phyloP scores from a whole-genome alignment of 92 coral and sea anemone species.

The Porites rus region DNA sequence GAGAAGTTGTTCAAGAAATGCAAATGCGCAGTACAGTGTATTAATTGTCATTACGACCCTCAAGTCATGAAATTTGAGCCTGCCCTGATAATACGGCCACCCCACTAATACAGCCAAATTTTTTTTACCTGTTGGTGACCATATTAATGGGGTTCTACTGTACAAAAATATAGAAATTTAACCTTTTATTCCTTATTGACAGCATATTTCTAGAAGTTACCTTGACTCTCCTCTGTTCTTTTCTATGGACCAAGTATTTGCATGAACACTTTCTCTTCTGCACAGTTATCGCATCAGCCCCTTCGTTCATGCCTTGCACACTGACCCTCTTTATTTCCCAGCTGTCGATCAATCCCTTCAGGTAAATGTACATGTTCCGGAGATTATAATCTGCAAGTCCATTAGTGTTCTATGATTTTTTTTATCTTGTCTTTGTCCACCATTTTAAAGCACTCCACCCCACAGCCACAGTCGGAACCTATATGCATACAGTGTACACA shows the following conservation, averaged over 20 bases:
- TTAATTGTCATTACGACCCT: too few species aligned
- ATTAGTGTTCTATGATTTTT: neutral
- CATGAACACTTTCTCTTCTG: slow-evolving; percentile 1
- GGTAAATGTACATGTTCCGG: slow-evolving; percentile 19
- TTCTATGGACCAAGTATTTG: slow-evolving; percentile 8
- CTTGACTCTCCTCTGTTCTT: neutral
- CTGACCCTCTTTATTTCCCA: slow-evolving; percentile 5
- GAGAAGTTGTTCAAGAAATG: too few species aligned
- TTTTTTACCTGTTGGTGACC: too few species aligned
- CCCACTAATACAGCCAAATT: too few species aligned
- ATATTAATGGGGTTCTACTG: too few species aligned
- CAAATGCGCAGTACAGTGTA: too few species aligned
- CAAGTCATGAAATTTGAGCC: too few species aligned
- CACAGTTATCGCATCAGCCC: neutral
- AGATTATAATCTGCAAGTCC: neutral
- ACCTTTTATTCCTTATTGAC: neutral
- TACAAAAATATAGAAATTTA: neutral
- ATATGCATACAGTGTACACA: neutral
- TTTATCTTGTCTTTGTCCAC: neutral
- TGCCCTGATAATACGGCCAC: too few species aligned
- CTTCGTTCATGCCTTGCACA: slow-evolving; percentile 10
- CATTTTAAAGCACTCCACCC: neutral
- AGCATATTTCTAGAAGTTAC: neutral
- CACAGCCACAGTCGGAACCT: slow-evolving; percentile 34
- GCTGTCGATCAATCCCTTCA: slow-evolving; percentile 20